Evolutionary conservation across 1,140 invertebrate species (phyloP).

Genomic region (Gonioctena quinquepunctata): DNA sequence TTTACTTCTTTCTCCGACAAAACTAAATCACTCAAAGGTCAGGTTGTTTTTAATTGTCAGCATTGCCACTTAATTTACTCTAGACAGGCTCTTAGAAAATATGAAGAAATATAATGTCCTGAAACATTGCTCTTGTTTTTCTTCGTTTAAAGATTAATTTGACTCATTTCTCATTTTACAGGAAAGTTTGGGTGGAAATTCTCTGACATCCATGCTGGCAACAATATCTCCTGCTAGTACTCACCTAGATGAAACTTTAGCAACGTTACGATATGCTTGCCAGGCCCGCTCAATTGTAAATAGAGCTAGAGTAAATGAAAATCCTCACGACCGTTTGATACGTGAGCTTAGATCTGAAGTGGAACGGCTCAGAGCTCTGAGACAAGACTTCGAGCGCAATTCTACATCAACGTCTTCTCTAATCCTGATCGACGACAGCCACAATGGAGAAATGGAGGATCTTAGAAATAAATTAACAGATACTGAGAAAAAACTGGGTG

Average conservation of each 20-base stretch:
- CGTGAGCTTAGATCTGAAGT: slow-evolving; percentile 71
- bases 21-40: no score
- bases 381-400: slow-evolving; percentile 62
- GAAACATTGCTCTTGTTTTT: no score
- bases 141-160: no score
- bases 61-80: no score
- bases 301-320: slow-evolving; percentile 76
- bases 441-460: slow-evolving; percentile 55
- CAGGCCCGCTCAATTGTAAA: slow-evolving; percentile 88
- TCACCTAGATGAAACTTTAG: slow-evolving; percentile 80
- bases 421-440: slow-evolving; percentile 52
- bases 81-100: no score
- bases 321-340: slow-evolving; percentile 70
- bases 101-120: no score
- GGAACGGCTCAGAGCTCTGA: slow-evolving; percentile 63
- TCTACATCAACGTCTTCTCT: slow-evolving; percentile 47
- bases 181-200: slow-evolving; percentile 72
- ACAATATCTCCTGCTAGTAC: slow-evolving; percentile 77
- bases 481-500: slow-evolving; percentile 62
- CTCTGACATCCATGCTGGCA: slow-evolving; percentile 69
- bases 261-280: slow-evolving; percentile 85
- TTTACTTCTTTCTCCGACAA: no score
- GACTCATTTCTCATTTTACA: slow-evolving; percentile 42
- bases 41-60: no score
- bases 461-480: slow-evolving; percentile 63